Evolutionary conservation across 1,140 invertebrate species (phyloP).

Genomic region (Coptotermes formosanus): DNA sequence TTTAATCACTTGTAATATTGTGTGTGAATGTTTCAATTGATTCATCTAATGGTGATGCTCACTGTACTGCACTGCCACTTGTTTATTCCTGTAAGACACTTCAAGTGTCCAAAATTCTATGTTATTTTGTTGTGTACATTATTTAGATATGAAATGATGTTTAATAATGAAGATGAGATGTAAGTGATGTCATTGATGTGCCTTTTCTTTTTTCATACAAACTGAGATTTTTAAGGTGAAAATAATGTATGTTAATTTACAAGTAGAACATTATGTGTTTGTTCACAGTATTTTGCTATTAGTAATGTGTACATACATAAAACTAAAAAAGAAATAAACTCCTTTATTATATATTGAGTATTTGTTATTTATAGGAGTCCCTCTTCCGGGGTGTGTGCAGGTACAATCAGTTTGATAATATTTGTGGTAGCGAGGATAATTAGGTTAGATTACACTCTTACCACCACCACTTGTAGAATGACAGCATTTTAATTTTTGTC

Average conservation of each 20-base stretch:
- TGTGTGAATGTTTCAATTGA: constrained; percentile 12
- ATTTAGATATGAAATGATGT: background rate
- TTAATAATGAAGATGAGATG: background rate
- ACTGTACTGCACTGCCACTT: background rate
- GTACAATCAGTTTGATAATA: too few species aligned
- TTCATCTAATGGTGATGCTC: background rate
- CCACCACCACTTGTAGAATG: too few species aligned
- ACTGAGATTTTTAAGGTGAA: background rate
- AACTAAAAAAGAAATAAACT: background rate
- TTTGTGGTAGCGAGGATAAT: too few species aligned
- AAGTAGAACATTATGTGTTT: background rate
- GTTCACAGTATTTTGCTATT: constrained; percentile 16
- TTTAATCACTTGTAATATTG: constrained; percentile 3
- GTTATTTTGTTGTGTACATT: constrained; percentile 13
- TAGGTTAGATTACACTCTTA: too few species aligned
- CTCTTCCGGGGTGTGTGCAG: too few species aligned
- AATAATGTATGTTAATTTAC: constrained; percentile 2
- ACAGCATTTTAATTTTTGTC: too few species aligned
- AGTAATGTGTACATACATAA: background rate
- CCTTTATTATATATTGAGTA: background rate
- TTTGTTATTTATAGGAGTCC: too few species aligned
- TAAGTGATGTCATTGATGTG: background rate
- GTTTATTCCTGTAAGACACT: constrained; percentile 16
- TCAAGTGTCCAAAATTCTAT: background rate
- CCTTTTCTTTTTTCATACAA: constrained; percentile 7